Evolutionary conservation across 2,797 vertebrate species (phyloP), one percentile per base, ranked within the genome.

Genomic region (Chiroxiphia lanceolata): DNA sequence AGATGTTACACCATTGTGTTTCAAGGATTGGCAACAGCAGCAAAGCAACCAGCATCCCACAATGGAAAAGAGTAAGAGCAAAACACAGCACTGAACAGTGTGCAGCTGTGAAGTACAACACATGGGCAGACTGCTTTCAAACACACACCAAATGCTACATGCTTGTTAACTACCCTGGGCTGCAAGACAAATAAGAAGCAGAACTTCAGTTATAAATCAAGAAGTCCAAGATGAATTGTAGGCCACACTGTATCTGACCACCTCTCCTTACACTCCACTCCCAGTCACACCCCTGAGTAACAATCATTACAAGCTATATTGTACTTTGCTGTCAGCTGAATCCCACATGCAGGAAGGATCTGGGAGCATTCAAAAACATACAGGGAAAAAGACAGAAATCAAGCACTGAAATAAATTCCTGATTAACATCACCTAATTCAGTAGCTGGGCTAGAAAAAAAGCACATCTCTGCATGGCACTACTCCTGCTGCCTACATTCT

Each of bases 241-340:
- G 47, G 34, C 44, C 75, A 21, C 5, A 1, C 7, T 40, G 14
- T 64, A 33, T 68, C 38, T 69, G 36, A 86, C 4, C 27, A 75
- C 6, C 31, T n/a, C 40, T 38, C n/a, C 50, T 48, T 18, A 47
- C 9, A 13, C 3, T 34, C 45, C 22, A 51, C 42, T 61, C n/a
- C 31, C 68, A 89, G 44, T 47, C 56, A 77, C 34, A 59, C 5
- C 5, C 4, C 17, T 26, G 31, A 78, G 31, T 11, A 68, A 74
- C 34, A 81, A 59, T 7, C 18, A 10, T 11, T 23, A 7, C 2
- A 57, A 80, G 0, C 10, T 16, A 8, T 13, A 3, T 1, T 11
- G 25, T 21, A n/a, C 6, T 27, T 36, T 21, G 36, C 27, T 86
- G 42, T 29, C 63, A 87, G 70, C 17, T 56, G 48, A 91, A 87